Percentiles rank a stretch among this genome's conserved stretches.
These are phyloP conservation scores for Alexandromys fortis DNA, from an alignment of 2,113 vertebrate genomes.

Conservation along the genomic window DNA sequence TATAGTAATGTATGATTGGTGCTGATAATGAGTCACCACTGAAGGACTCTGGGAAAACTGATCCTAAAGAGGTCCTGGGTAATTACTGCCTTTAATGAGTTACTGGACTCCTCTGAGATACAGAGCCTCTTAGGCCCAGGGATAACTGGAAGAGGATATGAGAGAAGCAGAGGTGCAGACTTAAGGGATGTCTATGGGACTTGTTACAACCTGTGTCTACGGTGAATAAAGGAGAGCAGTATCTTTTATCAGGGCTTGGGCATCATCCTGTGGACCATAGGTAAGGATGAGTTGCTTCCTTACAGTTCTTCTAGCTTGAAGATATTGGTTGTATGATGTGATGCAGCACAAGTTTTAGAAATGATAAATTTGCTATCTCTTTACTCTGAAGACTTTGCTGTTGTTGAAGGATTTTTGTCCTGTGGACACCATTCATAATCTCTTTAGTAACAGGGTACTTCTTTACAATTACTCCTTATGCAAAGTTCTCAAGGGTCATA, in stretches of 20 bases:
- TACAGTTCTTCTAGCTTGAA: background rate
- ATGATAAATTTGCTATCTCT: background rate
- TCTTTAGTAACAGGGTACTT: background rate
- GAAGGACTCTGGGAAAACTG: background rate
- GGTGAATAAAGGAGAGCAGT: background rate
- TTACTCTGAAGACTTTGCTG: background rate
- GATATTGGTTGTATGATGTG: background rate
- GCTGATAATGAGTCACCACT: background rate
- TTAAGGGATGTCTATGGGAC: too few relatives aligned
- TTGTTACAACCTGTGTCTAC: background rate
- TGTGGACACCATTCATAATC: background rate
- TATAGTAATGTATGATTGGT: background rate
- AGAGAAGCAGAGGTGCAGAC: background rate
- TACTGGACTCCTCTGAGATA: background rate
- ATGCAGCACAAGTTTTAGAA: background rate
- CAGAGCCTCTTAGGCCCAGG: background rate
- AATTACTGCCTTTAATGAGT: background rate
- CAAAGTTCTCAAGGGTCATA: background rate
- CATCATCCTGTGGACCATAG: background rate
- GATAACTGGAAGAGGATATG: background rate
- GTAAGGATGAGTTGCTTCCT: background rate
- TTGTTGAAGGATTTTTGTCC: background rate
- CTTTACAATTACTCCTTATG: background rate
- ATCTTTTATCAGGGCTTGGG: background rate
- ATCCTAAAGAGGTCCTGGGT: background rate